A percentile compares a stretch with the other conserved stretches of the same genome.
Conservation (phyloP, 2,888 invertebrate genomes). For the Phyllotreta striolata region DNA sequence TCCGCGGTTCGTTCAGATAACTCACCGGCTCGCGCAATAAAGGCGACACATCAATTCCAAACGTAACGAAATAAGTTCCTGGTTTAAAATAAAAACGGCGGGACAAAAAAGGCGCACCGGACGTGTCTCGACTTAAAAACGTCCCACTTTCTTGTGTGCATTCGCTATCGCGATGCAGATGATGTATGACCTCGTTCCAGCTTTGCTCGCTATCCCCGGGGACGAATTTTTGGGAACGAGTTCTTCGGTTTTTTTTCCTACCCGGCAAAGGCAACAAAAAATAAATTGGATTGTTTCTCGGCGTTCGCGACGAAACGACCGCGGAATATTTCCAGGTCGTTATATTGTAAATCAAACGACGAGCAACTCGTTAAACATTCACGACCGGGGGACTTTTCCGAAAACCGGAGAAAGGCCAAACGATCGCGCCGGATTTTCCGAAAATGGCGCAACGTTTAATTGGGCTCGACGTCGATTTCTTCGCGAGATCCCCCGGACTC, state of each 20-base stretch:
- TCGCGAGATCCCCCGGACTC: not conserved
- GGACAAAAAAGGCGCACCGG: not conserved
- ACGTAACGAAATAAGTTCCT: not conserved
- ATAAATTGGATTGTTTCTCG: constrained; percentile 17
- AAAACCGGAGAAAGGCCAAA: too few relatives aligned
- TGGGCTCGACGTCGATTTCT: too few relatives aligned
- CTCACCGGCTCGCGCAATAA: constrained; percentile 2
- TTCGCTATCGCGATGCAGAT: constrained; percentile 15
- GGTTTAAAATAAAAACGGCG: constrained; percentile 3
- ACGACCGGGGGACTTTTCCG: too few relatives aligned
- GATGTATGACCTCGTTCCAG: constrained; percentile 13
- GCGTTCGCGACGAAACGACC: constrained; percentile 5
- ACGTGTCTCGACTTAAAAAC: constrained; percentile 9
- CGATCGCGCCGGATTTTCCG: too few relatives aligned
- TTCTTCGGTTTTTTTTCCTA: not conserved
- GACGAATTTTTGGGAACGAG: constrained; percentile 14
- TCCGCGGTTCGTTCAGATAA: not conserved
- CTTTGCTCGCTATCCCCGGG: constrained; percentile 1
- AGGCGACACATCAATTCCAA: not conserved
- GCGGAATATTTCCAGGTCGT: constrained; percentile 6
- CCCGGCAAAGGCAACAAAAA: constrained; percentile 9
- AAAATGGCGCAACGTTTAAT: too few relatives aligned
- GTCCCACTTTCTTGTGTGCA: constrained; percentile 6
- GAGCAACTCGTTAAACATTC: not conserved
- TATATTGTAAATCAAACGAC: not conserved